Percentiles rank a stretch among this genome's conserved stretches.
These are phyloP conservation scores for Calephelis nemesis DNA, from an alignment of 1,140 invertebrate species.

Conservation along the genomic window DNA sequence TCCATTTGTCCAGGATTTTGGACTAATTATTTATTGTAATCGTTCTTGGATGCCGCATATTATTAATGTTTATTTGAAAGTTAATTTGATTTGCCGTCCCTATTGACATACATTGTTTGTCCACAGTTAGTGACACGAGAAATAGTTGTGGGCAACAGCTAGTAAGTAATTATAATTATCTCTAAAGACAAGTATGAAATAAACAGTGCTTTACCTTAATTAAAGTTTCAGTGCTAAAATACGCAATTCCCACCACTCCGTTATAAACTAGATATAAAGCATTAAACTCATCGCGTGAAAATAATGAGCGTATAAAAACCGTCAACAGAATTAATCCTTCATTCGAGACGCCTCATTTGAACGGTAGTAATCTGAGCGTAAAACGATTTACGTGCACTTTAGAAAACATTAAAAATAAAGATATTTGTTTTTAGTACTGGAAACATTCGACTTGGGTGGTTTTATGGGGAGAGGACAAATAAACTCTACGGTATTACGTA, in stretches of 20 bases:
- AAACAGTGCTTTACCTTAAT: no score
- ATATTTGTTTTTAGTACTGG: conserved; percentile 8
- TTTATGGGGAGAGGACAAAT: conserved; percentile 1
- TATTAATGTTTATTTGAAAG: no score
- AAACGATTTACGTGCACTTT: conserved; percentile 41
- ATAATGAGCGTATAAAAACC: conserved; percentile 55
- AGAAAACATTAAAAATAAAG: conserved; percentile 31
- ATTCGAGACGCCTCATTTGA: conserved; percentile 57
- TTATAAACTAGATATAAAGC: conserved; percentile 25
- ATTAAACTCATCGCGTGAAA: conserved; percentile 56
- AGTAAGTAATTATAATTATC: no score
- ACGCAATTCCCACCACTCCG: neutral
- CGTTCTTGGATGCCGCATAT: no score
- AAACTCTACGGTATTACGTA: neutral
- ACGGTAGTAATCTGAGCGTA: conserved; percentile 57
- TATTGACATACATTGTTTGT: no score
- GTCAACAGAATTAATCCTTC: conserved; percentile 60
- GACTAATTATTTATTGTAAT: no score
- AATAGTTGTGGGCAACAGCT: no score
- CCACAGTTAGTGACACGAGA: no score
- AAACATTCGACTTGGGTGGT: conserved; percentile 13
- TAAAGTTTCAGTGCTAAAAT: neutral
- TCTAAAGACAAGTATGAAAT: no score
- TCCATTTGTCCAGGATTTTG: no score
- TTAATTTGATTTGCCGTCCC: no score